These are phyloP conservation scores for Caradrina kadenii DNA, from an alignment of 2,888 invertebrate genomes.

Conservation along the genomic window DNA sequence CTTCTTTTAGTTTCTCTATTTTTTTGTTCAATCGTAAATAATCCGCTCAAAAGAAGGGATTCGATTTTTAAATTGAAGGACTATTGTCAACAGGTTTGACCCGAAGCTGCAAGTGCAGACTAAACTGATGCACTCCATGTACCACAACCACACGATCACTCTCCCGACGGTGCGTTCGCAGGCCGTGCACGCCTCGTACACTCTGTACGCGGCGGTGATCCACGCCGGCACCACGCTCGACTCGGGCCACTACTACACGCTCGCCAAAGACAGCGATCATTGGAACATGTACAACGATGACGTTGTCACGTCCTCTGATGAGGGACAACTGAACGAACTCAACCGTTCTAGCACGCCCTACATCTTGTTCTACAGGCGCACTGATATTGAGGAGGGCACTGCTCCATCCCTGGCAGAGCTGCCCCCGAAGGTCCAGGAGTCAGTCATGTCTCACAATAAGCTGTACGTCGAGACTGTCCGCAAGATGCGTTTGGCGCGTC, in stretches of 20 bases:
- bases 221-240: conserved; percentile 96
- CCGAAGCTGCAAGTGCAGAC: conserved; percentile 92
- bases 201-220: conserved; percentile 95
- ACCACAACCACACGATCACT: conserved; percentile 90
- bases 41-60: conserved; percentile 10
- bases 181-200: conserved; percentile 89
- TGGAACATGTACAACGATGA: conserved; percentile 97
- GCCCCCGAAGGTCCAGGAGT: conserved; percentile 77
- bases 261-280: conserved; percentile 92
- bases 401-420: conserved; percentile 77
- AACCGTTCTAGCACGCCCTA: conserved; percentile 95
- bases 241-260: conserved; percentile 97
- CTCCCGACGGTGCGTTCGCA: conserved; percentile 83
- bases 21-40: conserved; percentile 4
- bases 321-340: conserved; percentile 91
- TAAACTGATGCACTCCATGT: conserved; percentile 94
- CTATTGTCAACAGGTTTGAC: conserved; percentile 76
- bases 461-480: conserved; percentile 76
- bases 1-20: conserved; percentile 37
- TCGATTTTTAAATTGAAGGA: conserved; percentile 34
- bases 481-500: conserved; percentile 72
- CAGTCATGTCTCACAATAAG: conserved; percentile 81
- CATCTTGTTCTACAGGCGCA: conserved; percentile 93
- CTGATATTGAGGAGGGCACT: conserved; percentile 83
- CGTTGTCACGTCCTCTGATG: conserved; percentile 91